Base-by-base conservation (phyloP, 37 sponge, comb jelly and placozoan genomes). In the Lycopodina hypogea region DNA sequence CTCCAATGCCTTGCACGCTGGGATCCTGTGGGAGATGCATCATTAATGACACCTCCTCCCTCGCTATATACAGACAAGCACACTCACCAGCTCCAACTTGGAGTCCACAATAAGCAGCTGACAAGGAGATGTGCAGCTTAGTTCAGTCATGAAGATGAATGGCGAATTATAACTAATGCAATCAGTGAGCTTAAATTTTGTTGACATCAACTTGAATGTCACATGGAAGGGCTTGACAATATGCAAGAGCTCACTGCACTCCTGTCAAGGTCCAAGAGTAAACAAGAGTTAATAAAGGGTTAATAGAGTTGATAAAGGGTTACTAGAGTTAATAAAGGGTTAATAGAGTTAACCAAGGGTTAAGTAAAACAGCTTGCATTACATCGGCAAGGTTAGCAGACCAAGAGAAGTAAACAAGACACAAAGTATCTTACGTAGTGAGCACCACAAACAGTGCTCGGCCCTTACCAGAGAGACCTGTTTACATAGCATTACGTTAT, bases 41-140 rank as follows among this genome's bases (percentile, higher is more conserved):
- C 2, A 22, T 23, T 12, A 59, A 28, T 59, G 60, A 23, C n/a
- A 59, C 30, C 12, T 32, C 18, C 4, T 59, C 28, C 3, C 18
- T 15, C 35, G 1, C 55, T 24, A 73, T 56, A 45, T 9, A 45
- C 30, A 32, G 34, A 65, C 32, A 28, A 3, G 18, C 18, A 34
- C 35, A 33, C 55, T 18, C 4, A 73, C 74, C 34, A 24, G 56
- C 17, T 73, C 24, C 21, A 81, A 48, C 37, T 71, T 35, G 51
- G 80, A 66, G 68, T 38, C 55, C 4, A 21, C 41, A 33, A 85
- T 77, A 34, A 7, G 28, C 18, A 85, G 79, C 71, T 78, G 61
- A 79, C 86, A 85, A 50, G 86, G 80, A 22, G 86, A 85, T 32
- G 72, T 55, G 24, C 74, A 78, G 61, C 62, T 74, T 19, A 85